Evolutionary conservation across 2,797 vertebrate genomes (phyloP).

Genomic region (Sebastes itinus): DNA sequence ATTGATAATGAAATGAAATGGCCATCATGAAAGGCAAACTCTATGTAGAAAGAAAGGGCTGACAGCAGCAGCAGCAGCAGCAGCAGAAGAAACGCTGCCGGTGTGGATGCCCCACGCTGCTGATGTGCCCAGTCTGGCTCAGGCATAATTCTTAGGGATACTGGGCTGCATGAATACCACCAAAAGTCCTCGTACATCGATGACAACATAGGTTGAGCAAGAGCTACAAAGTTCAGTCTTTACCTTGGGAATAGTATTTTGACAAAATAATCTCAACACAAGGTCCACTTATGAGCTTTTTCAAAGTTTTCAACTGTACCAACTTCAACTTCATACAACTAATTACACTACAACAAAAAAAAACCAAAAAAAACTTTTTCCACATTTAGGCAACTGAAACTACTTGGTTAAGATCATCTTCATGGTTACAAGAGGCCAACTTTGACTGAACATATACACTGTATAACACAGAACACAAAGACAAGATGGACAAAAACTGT

Average conservation of each 20-base stretch:
- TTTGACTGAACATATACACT: not conserved
- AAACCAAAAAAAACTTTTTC: accelerated
- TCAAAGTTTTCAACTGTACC: not conserved
- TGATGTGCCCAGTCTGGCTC: no score
- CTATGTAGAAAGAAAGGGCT: no score
- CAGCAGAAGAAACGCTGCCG: no score
- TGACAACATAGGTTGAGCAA: not conserved
- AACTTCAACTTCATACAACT: not conserved
- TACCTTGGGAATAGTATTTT: no score
- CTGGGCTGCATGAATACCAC: not conserved
- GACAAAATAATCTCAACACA: not conserved
- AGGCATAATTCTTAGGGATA: not conserved
- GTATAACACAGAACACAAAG: not conserved
- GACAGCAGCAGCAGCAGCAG: no score
- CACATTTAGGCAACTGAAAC: not conserved
- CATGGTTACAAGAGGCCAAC: not conserved
- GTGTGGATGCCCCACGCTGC: no score
- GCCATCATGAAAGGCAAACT: no score
- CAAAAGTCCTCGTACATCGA: not conserved
- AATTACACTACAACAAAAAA: not conserved
- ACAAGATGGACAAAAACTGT: not conserved
- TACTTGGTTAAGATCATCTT: not conserved
- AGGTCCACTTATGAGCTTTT: not conserved
- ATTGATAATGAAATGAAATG: no score
- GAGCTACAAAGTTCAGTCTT: not conserved